Evolutionary conservation across 2,113 vertebrate species (phyloP).

Genomic region (Lagopus muta): DNA sequence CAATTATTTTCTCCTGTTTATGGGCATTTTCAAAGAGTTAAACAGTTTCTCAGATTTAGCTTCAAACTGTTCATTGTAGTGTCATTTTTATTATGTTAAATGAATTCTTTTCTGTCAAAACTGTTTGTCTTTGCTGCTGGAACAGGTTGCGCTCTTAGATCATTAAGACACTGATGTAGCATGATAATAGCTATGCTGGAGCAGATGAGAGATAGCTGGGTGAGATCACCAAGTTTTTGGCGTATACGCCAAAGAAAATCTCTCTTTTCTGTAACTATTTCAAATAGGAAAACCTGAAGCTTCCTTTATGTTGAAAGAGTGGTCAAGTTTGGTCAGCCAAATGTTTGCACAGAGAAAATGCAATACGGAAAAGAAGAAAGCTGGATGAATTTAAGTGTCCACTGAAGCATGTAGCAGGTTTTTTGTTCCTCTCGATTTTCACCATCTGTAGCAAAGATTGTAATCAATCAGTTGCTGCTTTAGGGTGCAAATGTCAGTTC

Average conservation of each 20-base stretch:
- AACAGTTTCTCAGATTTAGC: background rate
- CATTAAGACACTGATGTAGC: background rate
- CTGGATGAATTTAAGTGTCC: background rate
- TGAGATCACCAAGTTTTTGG: background rate
- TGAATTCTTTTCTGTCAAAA: background rate
- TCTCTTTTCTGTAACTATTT: background rate
- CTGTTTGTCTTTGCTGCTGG: background rate
- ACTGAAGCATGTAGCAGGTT: background rate
- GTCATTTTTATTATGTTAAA: background rate
- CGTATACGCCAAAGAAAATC: background rate
- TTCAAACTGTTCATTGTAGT: background rate
- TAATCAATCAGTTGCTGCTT: background rate
- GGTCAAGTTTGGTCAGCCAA: background rate
- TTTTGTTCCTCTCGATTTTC: constrained; percentile 20
- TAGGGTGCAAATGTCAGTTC: background rate
- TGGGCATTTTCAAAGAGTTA: background rate
- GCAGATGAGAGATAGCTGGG: constrained; percentile 9
- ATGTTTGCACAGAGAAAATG: constrained; percentile 1
- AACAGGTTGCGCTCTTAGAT: background rate
- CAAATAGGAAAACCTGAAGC: background rate
- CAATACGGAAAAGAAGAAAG: background rate
- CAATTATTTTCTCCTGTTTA: background rate
- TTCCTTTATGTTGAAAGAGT: background rate
- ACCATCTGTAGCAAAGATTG: background rate
- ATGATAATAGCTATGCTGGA: background rate